A percentile compares a stretch with the other conserved stretches of the same genome.
phyloP scores from a whole-genome alignment of 2,113 vertebrate species.

The Synodontis membranacea region DNA sequence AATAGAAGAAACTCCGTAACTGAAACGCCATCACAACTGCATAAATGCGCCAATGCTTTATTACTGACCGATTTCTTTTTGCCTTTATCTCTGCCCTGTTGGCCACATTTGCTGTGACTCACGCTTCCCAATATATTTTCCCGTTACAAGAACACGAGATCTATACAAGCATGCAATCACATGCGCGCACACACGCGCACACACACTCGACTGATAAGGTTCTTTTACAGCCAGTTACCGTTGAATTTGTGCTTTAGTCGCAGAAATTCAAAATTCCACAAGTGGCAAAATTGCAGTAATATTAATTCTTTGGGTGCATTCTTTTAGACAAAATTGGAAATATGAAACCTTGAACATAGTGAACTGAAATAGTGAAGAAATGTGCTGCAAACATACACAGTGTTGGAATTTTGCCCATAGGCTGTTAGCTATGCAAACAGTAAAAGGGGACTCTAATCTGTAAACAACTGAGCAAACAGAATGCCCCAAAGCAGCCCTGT shows the following conservation, averaged over 20 bases:
- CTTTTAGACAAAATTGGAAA: background rate
- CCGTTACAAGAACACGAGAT: background rate
- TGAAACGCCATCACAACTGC: constrained; percentile 55
- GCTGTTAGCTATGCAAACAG: constrained; percentile 23
- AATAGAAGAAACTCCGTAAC: constrained; percentile 37
- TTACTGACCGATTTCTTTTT: background rate
- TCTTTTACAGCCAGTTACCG: background rate
- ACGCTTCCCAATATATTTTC: background rate
- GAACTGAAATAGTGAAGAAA: background rate
- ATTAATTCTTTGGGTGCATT: background rate
- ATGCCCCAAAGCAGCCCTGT: background rate
- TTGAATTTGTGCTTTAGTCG: background rate
- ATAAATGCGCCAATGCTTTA: background rate
- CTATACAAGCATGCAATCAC: background rate
- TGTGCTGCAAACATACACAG: background rate
- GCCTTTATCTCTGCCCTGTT: background rate
- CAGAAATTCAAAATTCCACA: background rate
- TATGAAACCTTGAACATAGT: background rate
- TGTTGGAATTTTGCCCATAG: background rate
- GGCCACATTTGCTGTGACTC: background rate
- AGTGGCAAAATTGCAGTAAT: background rate
- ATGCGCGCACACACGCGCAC: background rate
- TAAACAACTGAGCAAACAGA: constrained; percentile 39
- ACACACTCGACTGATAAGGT: background rate
- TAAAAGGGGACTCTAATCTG: constrained; percentile 47